Base-by-base conservation (phyloP, 1,140 invertebrate genomes). In the Zaprionus tsacasi region DNA sequence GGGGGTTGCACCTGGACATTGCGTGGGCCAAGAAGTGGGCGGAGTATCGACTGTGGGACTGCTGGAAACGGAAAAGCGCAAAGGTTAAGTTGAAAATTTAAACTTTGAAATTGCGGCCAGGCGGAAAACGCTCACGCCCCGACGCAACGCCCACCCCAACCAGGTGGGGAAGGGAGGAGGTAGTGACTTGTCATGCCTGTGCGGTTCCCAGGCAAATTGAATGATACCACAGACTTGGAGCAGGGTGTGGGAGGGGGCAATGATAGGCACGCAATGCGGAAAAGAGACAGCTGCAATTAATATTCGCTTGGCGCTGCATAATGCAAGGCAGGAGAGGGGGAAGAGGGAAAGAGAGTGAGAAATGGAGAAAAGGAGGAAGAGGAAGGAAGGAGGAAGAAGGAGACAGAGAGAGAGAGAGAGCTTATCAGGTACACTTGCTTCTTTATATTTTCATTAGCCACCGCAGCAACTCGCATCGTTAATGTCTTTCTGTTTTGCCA, bases 81-180 rank as follows among this genome's bases (percentile, higher is more conserved):
- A 81, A 87, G 87, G 87, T 86, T 83, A 91, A 91, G 72, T 79
- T 77, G 76, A 79, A 80, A 91, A 71, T 88, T 90, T 86, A 90
- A 91, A 91, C 82, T 86, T 88, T 82, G 66, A 38, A 78, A 71
- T 70, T 83, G 61, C 59, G 70, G 56, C 74, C 21, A 27, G 63
- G 45, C 59, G 68, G 68, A 69, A 71, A 74, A 74, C 71, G 66
- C 71, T 25, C 52, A 82, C 76, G 79, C 79, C 76, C 81, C 73
- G 5, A 5, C 27, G 36, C 27, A 50, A 68, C 71, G 75, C 67
- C 74, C 76, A 76, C 70, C 65, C 74, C 76, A 76, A 67, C 65
- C 58, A 78, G 57, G 45, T 13, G 30, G 17, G 36, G 17, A 15
- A 30, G 25, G 13, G 21, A 6, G 8, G 35, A 11, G 38, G n/a